Percentiles rank a stretch among this genome's conserved stretches.
phyloP scores from a whole-genome alignment of 2,113 vertebrate species.

The Cryptomyrus ogoouensis region DNA sequence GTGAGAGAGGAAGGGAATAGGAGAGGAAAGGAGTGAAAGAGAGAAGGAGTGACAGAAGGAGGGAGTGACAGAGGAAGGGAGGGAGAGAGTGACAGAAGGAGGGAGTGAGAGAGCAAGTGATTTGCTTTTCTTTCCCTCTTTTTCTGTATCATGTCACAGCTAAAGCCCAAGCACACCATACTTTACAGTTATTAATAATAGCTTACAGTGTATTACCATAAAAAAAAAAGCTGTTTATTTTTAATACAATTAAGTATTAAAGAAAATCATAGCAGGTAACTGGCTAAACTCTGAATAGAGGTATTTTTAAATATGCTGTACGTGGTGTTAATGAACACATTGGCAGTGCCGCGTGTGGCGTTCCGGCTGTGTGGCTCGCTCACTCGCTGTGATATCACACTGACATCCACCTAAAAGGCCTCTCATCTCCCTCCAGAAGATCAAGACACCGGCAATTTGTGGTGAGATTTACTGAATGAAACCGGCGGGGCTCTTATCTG shows the following conservation, averaged over 20 bases:
- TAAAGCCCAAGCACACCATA: not conserved
- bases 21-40: too few relatives aligned
- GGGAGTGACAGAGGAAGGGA: not conserved
- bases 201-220: not conserved
- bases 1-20: not conserved
- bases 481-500: not conserved
- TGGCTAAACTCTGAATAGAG: not conserved
- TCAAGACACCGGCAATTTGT: not conserved
- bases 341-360: not conserved
- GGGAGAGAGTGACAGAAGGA: too few relatives aligned
- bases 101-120: not conserved
- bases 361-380: not conserved
- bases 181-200: not conserved
- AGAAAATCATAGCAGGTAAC: not conserved
- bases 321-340: not conserved
- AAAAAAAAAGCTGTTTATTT: not conserved
- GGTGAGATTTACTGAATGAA: not conserved
- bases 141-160: too few relatives aligned
- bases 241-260: too few relatives aligned
- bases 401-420: not conserved
- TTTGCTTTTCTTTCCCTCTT: not conserved
- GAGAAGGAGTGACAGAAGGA: not conserved
- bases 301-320: not conserved
- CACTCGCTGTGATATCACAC: not conserved
- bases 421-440: not conserved